A percentile compares a stretch with the other conserved stretches of the same genome.
Evolutionary conservation across 1,140 invertebrate genomes (phyloP).

Genomic region (Neodiprion pinetum): DNA sequence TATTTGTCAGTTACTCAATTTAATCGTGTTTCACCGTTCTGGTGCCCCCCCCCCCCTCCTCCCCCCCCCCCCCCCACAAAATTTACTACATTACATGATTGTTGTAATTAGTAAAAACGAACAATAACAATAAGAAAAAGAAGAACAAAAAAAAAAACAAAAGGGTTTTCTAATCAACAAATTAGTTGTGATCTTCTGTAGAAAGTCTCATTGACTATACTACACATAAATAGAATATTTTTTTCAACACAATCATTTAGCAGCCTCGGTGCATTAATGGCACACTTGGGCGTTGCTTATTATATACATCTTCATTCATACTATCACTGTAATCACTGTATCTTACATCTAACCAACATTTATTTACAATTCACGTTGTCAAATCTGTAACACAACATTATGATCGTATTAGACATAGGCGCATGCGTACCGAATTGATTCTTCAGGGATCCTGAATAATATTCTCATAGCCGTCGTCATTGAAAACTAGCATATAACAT

Average conservation of each 20-base stretch:
- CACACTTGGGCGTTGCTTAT: constrained; percentile 10
- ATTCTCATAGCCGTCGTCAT: neutral
- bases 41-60: constrained; percentile 20
- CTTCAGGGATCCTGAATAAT: neutral
- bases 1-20: constrained; percentile 30
- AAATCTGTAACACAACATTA: no score
- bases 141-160: neutral
- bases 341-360: constrained; percentile 35
- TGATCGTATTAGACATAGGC: neutral
- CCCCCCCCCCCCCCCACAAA: neutral
- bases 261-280: constrained; percentile 27
- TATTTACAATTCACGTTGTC: constrained; percentile 43
- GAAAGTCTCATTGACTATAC: constrained; percentile 41
- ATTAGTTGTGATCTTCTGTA: constrained; percentile 37
- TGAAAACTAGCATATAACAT: no score
- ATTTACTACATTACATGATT: neutral
- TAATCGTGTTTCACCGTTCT: constrained; percentile 41
- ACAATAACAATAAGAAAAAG: neutral
- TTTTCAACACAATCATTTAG: constrained; percentile 38
- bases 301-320: constrained; percentile 31
- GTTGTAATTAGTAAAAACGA: neutral
- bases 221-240: constrained; percentile 41
- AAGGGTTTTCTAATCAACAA: constrained; percentile 6
- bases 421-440: no score
- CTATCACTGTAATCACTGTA: constrained; percentile 17